These are phyloP conservation scores for Tapirus indicus DNA, from an alignment of 2,797 vertebrate genomes.

Conservation along the genomic window DNA sequence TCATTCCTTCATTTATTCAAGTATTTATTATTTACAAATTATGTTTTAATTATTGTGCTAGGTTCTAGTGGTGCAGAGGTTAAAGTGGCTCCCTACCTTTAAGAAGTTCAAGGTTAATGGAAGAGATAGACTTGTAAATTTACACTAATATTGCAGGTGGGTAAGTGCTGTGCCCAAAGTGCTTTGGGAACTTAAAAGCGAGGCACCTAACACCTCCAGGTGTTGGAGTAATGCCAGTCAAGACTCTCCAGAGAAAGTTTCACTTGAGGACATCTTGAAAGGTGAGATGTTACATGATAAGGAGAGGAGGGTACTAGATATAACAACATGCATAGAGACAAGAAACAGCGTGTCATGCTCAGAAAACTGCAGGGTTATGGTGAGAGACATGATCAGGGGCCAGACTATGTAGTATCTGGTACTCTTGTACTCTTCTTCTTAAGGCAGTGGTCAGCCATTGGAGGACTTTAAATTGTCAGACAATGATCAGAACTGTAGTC, in stretches of 20 bases:
- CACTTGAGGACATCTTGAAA: not conserved
- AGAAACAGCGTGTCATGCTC: not conserved
- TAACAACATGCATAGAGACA: not conserved
- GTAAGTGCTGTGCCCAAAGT: not conserved
- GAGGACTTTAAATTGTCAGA: not conserved
- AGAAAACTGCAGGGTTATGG: not conserved
- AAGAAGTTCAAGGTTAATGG: slow-evolving; percentile 51
- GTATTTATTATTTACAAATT: not conserved
- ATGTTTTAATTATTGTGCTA: not conserved
- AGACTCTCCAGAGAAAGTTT: not conserved
- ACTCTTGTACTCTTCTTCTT: not conserved
- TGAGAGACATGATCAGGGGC: not conserved
- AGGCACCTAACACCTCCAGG: not conserved
- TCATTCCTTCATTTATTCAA: not conserved
- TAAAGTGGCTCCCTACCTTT: not conserved
- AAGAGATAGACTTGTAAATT: not conserved
- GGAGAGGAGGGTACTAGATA: not conserved
- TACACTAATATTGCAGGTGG: not conserved
- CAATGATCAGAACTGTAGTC: not conserved
- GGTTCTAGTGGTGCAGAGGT: not conserved
- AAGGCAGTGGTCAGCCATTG: not conserved
- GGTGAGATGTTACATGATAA: not conserved
- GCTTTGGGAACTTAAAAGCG: slow-evolving; percentile 48
- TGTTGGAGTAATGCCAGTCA: not conserved
- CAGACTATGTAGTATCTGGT: not conserved